phyloP scores from a whole-genome alignment of 2,888 invertebrate species.

The Leptinotarsa peninsularis region DNA sequence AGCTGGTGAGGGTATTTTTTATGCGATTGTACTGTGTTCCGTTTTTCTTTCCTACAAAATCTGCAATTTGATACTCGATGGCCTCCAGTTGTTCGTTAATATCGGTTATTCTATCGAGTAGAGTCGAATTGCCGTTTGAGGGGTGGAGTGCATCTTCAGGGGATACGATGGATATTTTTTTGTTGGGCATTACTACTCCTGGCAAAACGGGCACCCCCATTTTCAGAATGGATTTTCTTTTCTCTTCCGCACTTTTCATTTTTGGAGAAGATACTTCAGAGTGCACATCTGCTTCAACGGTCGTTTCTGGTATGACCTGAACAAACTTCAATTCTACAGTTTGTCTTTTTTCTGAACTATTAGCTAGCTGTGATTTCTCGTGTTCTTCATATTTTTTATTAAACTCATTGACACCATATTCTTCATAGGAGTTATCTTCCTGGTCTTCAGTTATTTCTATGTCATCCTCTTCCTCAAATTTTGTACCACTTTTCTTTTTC shows the following conservation, averaged over 20 bases:
- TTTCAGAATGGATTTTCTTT: conserved; percentile 52
- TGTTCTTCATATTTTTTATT: conserved; percentile 20
- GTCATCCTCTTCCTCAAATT: conserved; percentile 20
- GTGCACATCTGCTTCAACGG: conserved; percentile 29
- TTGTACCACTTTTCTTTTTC: neutral
- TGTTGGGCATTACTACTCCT: conserved; percentile 45
- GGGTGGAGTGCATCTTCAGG: conserved; percentile 24
- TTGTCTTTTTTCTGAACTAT: conserved; percentile 41
- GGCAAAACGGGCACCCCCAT: conserved; percentile 54
- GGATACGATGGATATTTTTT: conserved; percentile 35
- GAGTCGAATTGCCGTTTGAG: conserved; percentile 7
- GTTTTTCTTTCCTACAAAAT: conserved; percentile 47
- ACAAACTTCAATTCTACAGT: conserved; percentile 52
- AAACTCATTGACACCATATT: conserved; percentile 13
- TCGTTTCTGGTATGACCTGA: conserved; percentile 39
- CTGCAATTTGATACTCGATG: conserved; percentile 48
- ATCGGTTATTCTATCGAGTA: conserved; percentile 38
- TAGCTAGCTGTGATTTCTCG: conserved; percentile 32
- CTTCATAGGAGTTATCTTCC: conserved; percentile 10
- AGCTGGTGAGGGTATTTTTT: conserved; percentile 41
- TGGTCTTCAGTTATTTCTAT: conserved; percentile 21
- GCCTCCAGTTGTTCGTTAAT: conserved; percentile 45
- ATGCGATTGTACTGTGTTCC: conserved; percentile 51
- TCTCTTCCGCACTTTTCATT: conserved; percentile 38
- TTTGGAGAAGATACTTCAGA: neutral